Percentiles rank a stretch among this genome's conserved stretches.
Evolutionary conservation across 2,888 invertebrate species (phyloP).

Genomic region (Elysia crispata): DNA sequence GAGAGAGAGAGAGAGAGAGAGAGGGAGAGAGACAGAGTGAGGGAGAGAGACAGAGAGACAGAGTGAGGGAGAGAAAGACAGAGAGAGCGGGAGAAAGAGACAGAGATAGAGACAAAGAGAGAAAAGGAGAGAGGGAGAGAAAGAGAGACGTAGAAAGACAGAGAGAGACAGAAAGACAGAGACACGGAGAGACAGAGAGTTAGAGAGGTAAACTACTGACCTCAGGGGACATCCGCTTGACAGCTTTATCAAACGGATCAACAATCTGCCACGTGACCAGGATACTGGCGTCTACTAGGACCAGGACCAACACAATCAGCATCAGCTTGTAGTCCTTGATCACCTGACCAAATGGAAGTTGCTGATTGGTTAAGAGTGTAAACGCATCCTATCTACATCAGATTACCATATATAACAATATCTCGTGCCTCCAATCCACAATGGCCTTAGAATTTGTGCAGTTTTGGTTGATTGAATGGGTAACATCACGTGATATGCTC

Average conservation of each 20-base stretch:
- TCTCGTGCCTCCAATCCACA: no score
- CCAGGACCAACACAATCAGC: conserved; percentile 94
- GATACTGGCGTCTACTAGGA: conserved; percentile 93
- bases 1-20: conserved; percentile 31
- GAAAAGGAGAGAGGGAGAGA: no score
- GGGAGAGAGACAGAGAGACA: conserved; percentile 5
- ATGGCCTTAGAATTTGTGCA: no score
- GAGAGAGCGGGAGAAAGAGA: no score
- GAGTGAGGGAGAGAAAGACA: no score
- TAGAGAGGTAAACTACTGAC: no score
- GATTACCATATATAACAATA: no score
- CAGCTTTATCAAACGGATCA: conserved; percentile 88
- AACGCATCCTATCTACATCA: no score
- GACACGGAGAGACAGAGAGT: background rate
- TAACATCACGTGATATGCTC: no score
- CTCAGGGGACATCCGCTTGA: conserved; percentile 91
- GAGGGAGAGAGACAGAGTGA: conserved; percentile 21
- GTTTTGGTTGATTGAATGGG: no score
- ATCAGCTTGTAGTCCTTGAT: conserved; percentile 99
- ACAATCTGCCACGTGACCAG: conserved; percentile 98
- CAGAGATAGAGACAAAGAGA: no score
- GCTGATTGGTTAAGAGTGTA: no score
- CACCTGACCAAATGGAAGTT: conserved; percentile 82
- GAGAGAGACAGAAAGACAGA: background rate
- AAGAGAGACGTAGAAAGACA: background rate